Evolutionary conservation across 2,888 invertebrate species (phyloP).

Genomic region (Odontothrips loti): DNA sequence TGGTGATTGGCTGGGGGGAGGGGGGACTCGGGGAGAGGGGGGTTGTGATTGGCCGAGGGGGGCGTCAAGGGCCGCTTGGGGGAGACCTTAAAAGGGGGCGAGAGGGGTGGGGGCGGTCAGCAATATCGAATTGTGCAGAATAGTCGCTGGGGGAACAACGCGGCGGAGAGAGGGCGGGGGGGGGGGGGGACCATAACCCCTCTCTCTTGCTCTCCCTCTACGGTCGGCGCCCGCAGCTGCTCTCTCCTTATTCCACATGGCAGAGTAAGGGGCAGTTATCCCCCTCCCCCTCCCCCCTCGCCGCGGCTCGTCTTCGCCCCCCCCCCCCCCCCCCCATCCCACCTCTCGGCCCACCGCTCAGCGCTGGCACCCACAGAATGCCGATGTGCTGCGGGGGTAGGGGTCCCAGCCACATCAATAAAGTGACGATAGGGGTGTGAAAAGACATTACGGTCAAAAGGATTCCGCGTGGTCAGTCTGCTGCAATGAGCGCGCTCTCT

Average conservation of each 20-base stretch:
- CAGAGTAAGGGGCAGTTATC: neutral
- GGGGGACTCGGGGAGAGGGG: neutral
- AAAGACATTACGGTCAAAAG: constrained; percentile 23
- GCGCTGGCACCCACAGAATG: constrained; percentile 16
- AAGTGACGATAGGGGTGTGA: constrained; percentile 18
- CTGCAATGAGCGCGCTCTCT: neutral
- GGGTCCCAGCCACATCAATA: constrained; percentile 1
- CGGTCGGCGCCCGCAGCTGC: neutral
- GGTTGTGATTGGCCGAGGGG: too few relatives aligned
- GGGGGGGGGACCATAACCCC: neutral
- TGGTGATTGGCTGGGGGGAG: neutral
- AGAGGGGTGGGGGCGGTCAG: neutral
- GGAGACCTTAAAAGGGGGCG: neutral
- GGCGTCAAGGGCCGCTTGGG: neutral
- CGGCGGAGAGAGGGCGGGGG: neutral
- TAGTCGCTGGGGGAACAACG: neutral
- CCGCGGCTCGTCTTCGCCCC: neutral
- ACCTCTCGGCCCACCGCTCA: neutral
- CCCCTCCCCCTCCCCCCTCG: neutral
- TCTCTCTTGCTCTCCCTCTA: neutral
- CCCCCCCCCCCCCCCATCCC: neutral
- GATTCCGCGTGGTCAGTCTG: neutral
- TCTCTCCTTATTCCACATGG: constrained; percentile 21
- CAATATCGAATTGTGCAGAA: constrained; percentile 17
- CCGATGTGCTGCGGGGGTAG: neutral